Conservation (phyloP, 2,113 vertebrate species). For the Oenanthe oenanthe region DNA sequence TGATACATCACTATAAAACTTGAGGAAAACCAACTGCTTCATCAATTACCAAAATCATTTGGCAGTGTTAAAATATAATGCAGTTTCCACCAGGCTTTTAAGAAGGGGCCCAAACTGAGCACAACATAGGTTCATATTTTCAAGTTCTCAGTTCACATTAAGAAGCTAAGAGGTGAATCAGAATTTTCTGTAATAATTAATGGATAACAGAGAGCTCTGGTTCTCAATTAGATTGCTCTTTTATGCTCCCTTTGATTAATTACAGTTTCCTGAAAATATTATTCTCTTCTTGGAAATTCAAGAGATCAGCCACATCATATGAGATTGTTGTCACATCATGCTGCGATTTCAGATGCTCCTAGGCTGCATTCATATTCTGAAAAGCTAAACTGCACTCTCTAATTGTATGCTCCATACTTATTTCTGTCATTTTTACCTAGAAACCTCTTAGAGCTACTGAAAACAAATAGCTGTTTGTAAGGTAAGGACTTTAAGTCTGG, state of each 20-base stretch:
- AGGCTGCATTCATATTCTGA: not conserved
- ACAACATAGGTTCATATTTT: not conserved
- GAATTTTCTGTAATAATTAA: not conserved
- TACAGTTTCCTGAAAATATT: not conserved
- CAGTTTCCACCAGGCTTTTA: not conserved
- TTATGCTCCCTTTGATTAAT: not conserved
- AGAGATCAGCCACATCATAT: not conserved
- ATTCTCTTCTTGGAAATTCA: not conserved
- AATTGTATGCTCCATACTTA: not conserved
- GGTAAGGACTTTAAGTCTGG: not conserved
- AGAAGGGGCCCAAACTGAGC: not conserved
- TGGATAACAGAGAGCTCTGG: not conserved
- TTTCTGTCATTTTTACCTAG: not conserved
- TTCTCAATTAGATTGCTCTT: not conserved
- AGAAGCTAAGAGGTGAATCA: not conserved
- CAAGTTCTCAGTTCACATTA: not conserved
- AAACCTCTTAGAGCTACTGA: not conserved
- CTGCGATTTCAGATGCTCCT: not conserved
- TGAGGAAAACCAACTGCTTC: not conserved
- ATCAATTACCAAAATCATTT: not conserved
- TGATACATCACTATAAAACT: not conserved
- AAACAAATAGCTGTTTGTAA: not conserved
- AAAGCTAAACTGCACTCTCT: not conserved
- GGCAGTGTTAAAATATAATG: not conserved
- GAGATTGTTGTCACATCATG: not conserved